These are phyloP conservation scores for Odontothrips loti DNA, from an alignment of 2,888 invertebrate species.

Conservation along the genomic window DNA sequence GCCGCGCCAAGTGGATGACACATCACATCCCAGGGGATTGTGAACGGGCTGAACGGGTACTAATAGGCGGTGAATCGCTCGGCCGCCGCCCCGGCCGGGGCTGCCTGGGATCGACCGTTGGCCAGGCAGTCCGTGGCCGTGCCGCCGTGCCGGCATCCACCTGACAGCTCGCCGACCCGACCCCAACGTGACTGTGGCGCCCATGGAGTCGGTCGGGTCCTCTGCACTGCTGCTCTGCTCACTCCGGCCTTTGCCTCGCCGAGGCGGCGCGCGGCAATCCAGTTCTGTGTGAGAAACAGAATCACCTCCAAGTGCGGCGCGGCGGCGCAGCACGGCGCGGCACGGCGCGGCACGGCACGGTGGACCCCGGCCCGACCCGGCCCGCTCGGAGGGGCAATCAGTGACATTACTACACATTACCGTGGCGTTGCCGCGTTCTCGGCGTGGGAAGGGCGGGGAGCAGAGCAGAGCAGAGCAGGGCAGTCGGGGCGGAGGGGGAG, in stretches of 20 bases:
- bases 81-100: not conserved
- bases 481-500: not conserved
- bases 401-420: constrained; percentile 20
- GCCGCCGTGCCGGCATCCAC: not conserved
- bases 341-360: too few species aligned
- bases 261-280: constrained; percentile 5
- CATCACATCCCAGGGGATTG: not conserved
- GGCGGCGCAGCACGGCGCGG: too few species aligned
- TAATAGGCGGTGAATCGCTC: not conserved
- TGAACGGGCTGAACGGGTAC: not conserved
- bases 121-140: too few species aligned
- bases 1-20: not conserved
- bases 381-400: not conserved
- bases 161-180: not conserved
- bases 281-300: constrained; percentile 22
- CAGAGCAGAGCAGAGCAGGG: not conserved
- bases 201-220: too few species aligned
- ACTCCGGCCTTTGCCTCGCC: not conserved
- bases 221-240: not conserved
- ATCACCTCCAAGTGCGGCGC: not conserved
- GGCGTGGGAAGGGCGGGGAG: not conserved
- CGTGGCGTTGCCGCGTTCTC: too few species aligned
- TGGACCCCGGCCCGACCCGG: not conserved
- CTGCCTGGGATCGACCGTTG: not conserved
- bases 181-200: too few species aligned